Evolutionary conservation across 2,888 invertebrate species (phyloP), one percentile per base, ranked within the genome.

Genomic region (Agonopterix heracliana): DNA sequence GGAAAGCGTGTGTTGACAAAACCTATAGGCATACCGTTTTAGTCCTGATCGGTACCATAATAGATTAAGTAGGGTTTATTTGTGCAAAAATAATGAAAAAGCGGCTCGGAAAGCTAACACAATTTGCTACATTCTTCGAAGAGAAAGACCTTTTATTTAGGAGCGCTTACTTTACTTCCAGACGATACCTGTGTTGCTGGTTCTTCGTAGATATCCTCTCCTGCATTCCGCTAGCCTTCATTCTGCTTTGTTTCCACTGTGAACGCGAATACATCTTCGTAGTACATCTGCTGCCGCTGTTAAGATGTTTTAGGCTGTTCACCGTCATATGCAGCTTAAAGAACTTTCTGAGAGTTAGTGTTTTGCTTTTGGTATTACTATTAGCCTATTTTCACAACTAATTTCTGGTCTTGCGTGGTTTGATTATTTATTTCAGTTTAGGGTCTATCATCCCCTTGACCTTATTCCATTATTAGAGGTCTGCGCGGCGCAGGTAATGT

Each of bases 131-230:
- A 26, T 26, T 26, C 26, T 26, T 26, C 7, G 26, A 26, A 17
- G 3, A 26, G 26, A 3, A 1, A 26, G 26, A 26, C 7, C 26
- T 17, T 3, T 17, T 17, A 2, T 26, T 26, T 26, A 26, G 0
- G 26, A 26, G 7, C 26, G 26, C 7, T 26, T 26, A 5, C 26
- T 26, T 26, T 26, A 26, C 44, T 59, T 57, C 1, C 62, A 79
- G 78, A 12, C 64, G 51, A 44, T 79, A 80, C 56, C 14, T 77
- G 2, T 55, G 54, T 2, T 44, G 55, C 40, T 73, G 68, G 72
- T 72, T 74, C 47, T 8, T 64, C 7, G 34, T 66, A 3, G 80
- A 81, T 52, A 36, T 78, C 40, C 9, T 68, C 1, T 71, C 81
- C 2, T 55, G 63, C 13, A 13, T 69, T 0, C 81, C 81, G 0